Evolutionary conservation across 2,888 invertebrate genomes (phyloP), one percentile per base, ranked within the genome.

Genomic region (Germaria angustata): DNA sequence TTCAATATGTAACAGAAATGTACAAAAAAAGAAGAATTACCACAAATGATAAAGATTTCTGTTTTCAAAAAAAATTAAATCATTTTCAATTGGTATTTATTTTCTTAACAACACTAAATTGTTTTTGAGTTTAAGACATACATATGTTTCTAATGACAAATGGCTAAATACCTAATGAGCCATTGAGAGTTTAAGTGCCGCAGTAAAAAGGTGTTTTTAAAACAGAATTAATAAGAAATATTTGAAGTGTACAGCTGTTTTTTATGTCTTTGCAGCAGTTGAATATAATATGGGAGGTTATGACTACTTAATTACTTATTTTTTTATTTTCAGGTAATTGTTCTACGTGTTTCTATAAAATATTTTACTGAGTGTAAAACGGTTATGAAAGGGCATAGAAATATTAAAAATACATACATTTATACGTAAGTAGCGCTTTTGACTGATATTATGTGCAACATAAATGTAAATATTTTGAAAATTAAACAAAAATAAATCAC

Each of bases 1-100:
- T 4, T 32, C 5, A 11, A 6, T 15, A 32, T 34, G 2, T 22
- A 39, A 57, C 57, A 13, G 15, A 20, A 46, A 36, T 17, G 9
- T 15, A 24, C n/a, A 11, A 15, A 41, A 1, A 34, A 6, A 22
- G 51, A 17, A 20, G 34, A 46, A 57, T 39, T 34, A 65, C 9
- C 32, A n/a, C 68, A 68, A 51, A 41, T 34, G 76, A 39, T 17
- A 61, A 53, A 55, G 53, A 71, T 63, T 63, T 78, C 3, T 44
- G 1, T 44, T 34, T 15, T 34, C 1, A n/a, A 39, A n/a, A 39
- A 44, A 78, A 63, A 53, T 39, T 13, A 71, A 71, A 71, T 55
- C 55, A 55, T 57, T 78, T 46, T 46, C 53, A 55, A 71, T 71
- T 78, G 69, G 69, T 28, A 49, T 68, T 57, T 75, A 75, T 36